Conservation (phyloP, 53 echinoderm and acorn worm species). For the Henricia sp. region DNA sequence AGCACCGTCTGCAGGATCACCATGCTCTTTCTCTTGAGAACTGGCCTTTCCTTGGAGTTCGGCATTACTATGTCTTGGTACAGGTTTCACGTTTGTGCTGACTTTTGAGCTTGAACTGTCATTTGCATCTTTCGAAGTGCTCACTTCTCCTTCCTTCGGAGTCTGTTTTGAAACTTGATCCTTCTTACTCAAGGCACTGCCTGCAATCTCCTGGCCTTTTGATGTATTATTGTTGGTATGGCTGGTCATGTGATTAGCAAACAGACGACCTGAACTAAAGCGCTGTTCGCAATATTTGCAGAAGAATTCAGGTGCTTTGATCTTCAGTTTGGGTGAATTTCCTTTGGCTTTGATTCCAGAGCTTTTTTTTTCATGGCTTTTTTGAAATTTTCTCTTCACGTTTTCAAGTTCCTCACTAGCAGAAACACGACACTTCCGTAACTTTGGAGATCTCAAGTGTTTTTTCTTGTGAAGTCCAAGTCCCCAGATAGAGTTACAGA, state of each 20-base stretch:
- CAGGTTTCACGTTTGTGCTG: too few relatives aligned
- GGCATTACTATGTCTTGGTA: too few relatives aligned
- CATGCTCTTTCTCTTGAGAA: background rate
- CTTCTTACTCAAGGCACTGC: background rate
- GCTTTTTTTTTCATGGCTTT: background rate
- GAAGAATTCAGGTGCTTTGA: background rate
- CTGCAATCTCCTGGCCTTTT: background rate
- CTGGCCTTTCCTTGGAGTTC: too few relatives aligned
- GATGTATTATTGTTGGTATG: background rate
- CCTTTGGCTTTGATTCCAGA: background rate
- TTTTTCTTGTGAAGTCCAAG: background rate
- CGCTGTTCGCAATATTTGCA: background rate
- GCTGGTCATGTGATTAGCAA: constrained; percentile 5
- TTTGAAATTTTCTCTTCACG: background rate
- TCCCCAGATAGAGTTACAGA: background rate
- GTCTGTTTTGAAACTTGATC: background rate
- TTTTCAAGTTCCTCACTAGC: background rate
- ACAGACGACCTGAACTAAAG: background rate
- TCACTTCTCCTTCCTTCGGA: background rate
- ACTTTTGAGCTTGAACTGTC: too few relatives aligned
- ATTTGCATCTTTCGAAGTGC: too few relatives aligned
- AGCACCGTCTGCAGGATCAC: background rate
- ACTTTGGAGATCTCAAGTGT: background rate
- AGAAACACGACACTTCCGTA: background rate
- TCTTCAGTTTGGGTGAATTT: background rate